These are phyloP conservation scores for Araneus ventricosus DNA, from an alignment of 1,140 invertebrate species.

Conservation along the genomic window DNA sequence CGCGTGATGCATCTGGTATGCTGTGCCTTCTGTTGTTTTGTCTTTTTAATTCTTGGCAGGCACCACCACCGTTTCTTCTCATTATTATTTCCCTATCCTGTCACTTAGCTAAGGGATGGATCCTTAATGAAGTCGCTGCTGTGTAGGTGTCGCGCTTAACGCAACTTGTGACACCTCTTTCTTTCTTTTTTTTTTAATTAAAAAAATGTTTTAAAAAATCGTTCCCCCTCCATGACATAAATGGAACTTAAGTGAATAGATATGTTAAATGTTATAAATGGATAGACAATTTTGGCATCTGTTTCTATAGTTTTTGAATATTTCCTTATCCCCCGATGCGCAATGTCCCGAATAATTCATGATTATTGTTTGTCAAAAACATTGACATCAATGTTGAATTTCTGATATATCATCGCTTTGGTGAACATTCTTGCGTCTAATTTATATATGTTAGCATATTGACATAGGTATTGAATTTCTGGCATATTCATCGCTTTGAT, in stretches of 20 bases:
- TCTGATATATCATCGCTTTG: too few relatives aligned
- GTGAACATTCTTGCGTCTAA: too few relatives aligned
- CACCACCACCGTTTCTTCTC: background rate
- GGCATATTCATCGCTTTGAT: too few relatives aligned
- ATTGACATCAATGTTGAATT: too few relatives aligned
- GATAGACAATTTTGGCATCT: too few relatives aligned
- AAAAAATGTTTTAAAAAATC: background rate
- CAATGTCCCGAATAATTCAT: too few relatives aligned
- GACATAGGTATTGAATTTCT: too few relatives aligned
- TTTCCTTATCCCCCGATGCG: too few relatives aligned
- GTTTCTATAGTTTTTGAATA: too few relatives aligned
- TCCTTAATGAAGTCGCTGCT: constrained; percentile 27
- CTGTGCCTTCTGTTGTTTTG: background rate
- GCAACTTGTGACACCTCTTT: too few relatives aligned
- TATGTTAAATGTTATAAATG: background rate
- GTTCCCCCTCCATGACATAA: background rate
- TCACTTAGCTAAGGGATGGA: background rate
- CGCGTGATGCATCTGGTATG: constrained; percentile 38
- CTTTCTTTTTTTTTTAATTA: background rate
- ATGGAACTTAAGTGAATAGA: background rate
- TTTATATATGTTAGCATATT: too few relatives aligned
- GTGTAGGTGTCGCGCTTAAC: background rate
- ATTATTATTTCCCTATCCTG: background rate
- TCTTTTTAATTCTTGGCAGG: constrained; percentile 46
- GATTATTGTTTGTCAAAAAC: too few relatives aligned